Evolutionary conservation across 2,113 vertebrate genomes (phyloP), one percentile per base, ranked within the genome.

Genomic region (Mastomys natalensis): DNA sequence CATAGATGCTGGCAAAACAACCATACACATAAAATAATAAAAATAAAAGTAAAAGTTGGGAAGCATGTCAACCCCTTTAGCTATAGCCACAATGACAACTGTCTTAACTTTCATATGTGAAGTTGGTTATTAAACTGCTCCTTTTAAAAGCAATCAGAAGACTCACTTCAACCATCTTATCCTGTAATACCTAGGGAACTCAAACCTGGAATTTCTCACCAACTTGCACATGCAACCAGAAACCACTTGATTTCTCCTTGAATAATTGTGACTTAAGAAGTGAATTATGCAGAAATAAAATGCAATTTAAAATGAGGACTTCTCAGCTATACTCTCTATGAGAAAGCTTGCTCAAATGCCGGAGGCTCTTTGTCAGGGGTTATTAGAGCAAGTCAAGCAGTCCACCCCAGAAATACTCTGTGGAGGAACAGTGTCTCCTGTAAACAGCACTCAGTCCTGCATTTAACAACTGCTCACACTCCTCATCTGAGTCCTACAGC

Each of bases 191-290:
- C 43, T 80, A 9, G 7, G 45, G 70, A 91, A 51, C 51, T 82
- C 5, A 40, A 9, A 80, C 9, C 5, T 88, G 12, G 19, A 70
- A 0, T 73, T 96, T 84, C 87, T 78, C 4, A 60, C 43, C 37
- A 73, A 40, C 45, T 45, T 94, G 21, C 64, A 84, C 85, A 58
- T 86, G 21, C 4, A 64, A 82, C 68, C 34, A 3, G 13, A 93
- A 93, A 51, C 40, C 60, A 40, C 21, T 76, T 91, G 10, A 81
- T 17, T 22, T 7, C 17, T 90, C 68, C 45, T 96, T 94, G n/a
- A 94, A 45, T 97, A n/a, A 76, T 43, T 93, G 26, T 96, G 45
- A 90, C 37, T 64, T 64, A 87, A 66, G 58, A 72, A 70, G 6
- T 95, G 31, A 93, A 72, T 93, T 91, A 80, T 26, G 82, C 3